phyloP scores from a whole-genome alignment of 2,888 invertebrate genomes.

The Ctenicera cuprea region DNA sequence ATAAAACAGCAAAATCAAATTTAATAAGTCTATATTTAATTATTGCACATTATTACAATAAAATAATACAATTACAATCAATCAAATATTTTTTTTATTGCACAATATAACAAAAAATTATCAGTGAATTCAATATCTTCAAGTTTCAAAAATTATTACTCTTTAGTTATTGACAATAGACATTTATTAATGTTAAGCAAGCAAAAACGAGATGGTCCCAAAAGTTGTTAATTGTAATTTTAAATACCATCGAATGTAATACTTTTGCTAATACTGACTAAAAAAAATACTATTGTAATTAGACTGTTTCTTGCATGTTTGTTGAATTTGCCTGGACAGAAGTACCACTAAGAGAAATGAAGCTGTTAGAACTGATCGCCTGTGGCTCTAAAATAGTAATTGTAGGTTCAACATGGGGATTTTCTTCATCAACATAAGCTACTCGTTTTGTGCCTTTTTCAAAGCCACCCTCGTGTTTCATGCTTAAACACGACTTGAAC shows the following conservation, averaged over 20 bases:
- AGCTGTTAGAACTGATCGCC: conserved; percentile 33
- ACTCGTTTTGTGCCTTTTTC: conserved; percentile 51
- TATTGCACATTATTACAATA: conserved; percentile 17
- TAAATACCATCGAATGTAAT: neutral
- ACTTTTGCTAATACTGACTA: conserved; percentile 25
- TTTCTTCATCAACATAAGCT: conserved; percentile 52
- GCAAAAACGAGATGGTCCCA: neutral
- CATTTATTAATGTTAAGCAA: neutral
- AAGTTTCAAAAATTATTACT: neutral
- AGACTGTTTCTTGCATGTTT: neutral
- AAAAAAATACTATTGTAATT: neutral
- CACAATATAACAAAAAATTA: conserved; percentile 26
- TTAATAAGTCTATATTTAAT: conserved; percentile 24
- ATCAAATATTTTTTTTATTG: neutral
- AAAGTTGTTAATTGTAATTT: neutral
- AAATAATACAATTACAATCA: conserved; percentile 23
- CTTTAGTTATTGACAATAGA: neutral
- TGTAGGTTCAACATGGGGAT: conserved; percentile 59
- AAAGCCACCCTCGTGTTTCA: conserved; percentile 27
- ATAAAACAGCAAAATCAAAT: conserved; percentile 35
- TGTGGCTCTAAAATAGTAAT: conserved; percentile 56
- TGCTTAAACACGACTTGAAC: conserved; percentile 50
- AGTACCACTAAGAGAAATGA: conserved; percentile 21
- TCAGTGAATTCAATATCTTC: conserved; percentile 44
- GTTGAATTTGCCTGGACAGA: conserved; percentile 5